Conservation (phyloP, 2,113 vertebrate species). For the Silurus glanis region DNA sequence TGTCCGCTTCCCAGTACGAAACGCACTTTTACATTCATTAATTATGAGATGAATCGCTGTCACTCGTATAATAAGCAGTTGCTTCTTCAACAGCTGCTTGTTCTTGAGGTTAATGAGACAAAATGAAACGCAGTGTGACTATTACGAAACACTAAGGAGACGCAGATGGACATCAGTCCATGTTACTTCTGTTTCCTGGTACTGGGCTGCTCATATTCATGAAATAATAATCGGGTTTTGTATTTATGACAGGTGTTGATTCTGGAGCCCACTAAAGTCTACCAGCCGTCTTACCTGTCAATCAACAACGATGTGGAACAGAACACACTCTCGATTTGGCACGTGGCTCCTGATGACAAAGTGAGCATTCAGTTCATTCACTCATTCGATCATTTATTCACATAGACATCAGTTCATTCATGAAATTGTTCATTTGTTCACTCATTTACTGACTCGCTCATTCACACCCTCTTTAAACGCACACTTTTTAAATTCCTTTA, state of each 20-base stretch:
- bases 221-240: neutral
- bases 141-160: neutral
- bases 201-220: too few relatives aligned
- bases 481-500: neutral
- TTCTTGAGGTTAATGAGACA: neutral
- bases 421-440: neutral
- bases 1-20: constrained; percentile 92
- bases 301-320: constrained; percentile 96
- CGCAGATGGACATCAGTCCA: neutral
- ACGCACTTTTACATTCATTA: neutral
- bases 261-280: constrained; percentile 96
- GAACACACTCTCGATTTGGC: constrained; percentile 96
- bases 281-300: constrained; percentile 93
- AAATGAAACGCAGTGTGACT: neutral
- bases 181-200: neutral
- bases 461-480: too few relatives aligned
- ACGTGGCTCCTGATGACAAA: constrained; percentile 92
- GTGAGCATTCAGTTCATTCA: constrained; percentile 62
- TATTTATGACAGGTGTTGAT: constrained; percentile 84
- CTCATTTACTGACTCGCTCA: neutral
- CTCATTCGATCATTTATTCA: neutral
- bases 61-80: neutral
- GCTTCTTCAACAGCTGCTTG: neutral
- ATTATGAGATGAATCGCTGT: neutral
- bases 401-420: neutral